phyloP scores from a whole-genome alignment of 2,113 vertebrate species.

The Thymallus thymallus region DNA sequence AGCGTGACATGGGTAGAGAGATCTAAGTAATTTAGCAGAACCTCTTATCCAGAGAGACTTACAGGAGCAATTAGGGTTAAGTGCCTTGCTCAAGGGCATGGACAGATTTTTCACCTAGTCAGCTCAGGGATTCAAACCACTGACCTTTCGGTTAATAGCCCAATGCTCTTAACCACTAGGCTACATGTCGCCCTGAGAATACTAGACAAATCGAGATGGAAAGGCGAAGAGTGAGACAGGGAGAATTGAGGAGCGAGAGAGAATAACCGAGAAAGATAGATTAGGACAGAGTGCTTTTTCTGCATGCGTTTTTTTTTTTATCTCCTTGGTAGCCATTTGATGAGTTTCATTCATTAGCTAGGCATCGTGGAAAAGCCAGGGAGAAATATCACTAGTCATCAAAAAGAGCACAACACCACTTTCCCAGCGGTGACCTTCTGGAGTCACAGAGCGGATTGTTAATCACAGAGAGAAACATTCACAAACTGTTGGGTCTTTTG shows the following conservation, averaged over 20 bases:
- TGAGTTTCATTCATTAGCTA: constrained; percentile 56
- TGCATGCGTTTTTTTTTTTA: constrained; percentile 48
- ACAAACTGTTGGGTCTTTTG: constrained; percentile 39
- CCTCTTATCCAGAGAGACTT: no score
- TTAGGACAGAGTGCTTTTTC: constrained; percentile 52
- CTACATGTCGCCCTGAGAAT: no score
- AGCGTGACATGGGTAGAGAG: constrained; percentile 22
- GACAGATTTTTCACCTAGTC: no score
- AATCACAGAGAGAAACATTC: constrained; percentile 49
- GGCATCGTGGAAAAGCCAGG: constrained; percentile 40
- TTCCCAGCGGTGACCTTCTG: constrained; percentile 53
- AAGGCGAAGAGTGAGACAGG: constrained; percentile 31
- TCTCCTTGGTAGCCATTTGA: constrained; percentile 68
- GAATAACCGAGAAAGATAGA: constrained; percentile 56
- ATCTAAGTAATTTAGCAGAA: no score
- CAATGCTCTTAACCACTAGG: no score
- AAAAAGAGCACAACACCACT: constrained; percentile 30
- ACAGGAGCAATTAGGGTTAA: no score
- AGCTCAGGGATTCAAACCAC: no score
- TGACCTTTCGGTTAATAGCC: no score
- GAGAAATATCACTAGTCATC: constrained; percentile 64
- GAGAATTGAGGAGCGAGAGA: constrained; percentile 28
- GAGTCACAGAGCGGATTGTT: constrained; percentile 58
- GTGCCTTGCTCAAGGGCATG: no score
- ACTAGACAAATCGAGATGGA: neutral